Evolutionary conservation across 2,888 invertebrate genomes (phyloP).

Genomic region (Nephrocerus scutellatus): DNA sequence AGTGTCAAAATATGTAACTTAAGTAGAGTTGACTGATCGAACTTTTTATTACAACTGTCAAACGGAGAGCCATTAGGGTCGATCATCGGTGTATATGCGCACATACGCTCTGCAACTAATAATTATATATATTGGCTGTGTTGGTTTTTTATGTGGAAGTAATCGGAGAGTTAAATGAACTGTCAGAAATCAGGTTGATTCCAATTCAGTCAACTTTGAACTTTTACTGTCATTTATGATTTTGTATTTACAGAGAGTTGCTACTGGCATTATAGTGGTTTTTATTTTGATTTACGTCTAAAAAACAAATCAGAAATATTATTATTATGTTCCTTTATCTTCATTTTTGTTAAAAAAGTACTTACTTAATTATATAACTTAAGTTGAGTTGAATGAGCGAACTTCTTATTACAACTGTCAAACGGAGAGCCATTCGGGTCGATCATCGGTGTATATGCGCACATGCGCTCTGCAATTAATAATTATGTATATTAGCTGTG

Average conservation of each 20-base stretch:
- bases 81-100: conserved; percentile 93
- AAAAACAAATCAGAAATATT: background rate
- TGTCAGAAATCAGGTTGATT: too few relatives aligned
- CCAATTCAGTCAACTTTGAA: conserved; percentile 64
- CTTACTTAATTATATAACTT: conserved; percentile 96
- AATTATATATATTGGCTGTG: too few relatives aligned
- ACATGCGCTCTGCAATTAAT: too few relatives aligned
- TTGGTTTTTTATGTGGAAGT: too few relatives aligned
- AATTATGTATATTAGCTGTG: too few relatives aligned
- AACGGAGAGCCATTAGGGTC: conserved; percentile 98
- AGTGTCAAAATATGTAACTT: conserved; percentile 98
- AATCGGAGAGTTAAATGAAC: too few relatives aligned
- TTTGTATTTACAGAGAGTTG: conserved; percentile 53
- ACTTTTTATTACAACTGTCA: conserved; percentile 97
- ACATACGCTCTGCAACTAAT: too few relatives aligned
- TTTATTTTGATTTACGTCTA: background rate
- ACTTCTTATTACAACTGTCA: conserved; percentile 97
- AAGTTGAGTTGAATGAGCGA: conserved; percentile 96
- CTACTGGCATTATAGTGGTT: conserved; percentile 43
- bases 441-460: conserved; percentile 93
- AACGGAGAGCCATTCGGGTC: conserved; percentile 98
- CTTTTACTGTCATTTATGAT: conserved; percentile 64
- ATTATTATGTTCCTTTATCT: too few relatives aligned
- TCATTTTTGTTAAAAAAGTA: too few relatives aligned
- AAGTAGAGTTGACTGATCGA: conserved; percentile 96